Percentiles rank a stretch among this genome's conserved stretches.
phyloP scores from a whole-genome alignment of 2,113 vertebrate species.

The Labeo catla region DNA sequence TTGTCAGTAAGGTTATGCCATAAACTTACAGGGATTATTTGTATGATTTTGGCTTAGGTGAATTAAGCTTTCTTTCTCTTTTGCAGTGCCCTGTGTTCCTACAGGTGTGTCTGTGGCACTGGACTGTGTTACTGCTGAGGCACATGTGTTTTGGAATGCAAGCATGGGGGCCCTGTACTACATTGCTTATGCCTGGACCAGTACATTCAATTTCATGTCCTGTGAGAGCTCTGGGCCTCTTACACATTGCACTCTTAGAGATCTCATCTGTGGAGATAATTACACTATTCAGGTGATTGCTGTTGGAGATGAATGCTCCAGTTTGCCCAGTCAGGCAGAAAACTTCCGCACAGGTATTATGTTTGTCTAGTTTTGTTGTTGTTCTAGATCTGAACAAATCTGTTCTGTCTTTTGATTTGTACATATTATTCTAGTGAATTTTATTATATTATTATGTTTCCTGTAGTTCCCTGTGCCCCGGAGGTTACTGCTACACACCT shows the following conservation, averaged over 20 bases:
- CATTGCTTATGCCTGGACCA: conserved; percentile 58
- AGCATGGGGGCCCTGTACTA: conserved; percentile 70
- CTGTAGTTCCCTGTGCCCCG: conserved; percentile 73
- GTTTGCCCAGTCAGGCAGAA: conserved; percentile 66
- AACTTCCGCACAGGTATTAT: conserved; percentile 71
- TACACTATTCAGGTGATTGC: conserved; percentile 73
- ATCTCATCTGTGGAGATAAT: conserved; percentile 68
- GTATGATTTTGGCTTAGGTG: background rate
- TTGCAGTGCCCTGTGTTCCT: conserved; percentile 76
- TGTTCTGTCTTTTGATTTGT: background rate
- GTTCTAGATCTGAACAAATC: background rate
- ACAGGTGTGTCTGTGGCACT: conserved; percentile 62
- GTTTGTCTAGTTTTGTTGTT: background rate
- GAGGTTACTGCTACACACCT: conserved; percentile 53
- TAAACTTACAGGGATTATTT: background rate
- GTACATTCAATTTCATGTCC: conserved; percentile 3
- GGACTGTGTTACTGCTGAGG: conserved; percentile 68
- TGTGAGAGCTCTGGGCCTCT: conserved; percentile 57
- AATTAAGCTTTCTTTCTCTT: background rate
- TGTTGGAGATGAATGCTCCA: conserved; percentile 69
- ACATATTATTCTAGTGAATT: background rate
- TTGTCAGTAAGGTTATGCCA: background rate
- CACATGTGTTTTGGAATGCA: conserved; percentile 69
- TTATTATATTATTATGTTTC: background rate
- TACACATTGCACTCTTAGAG: conserved; percentile 61